These are phyloP conservation scores for Motacilla tschutschensis DNA, from an alignment of 2,113 vertebrate species.

Conservation along the genomic window DNA sequence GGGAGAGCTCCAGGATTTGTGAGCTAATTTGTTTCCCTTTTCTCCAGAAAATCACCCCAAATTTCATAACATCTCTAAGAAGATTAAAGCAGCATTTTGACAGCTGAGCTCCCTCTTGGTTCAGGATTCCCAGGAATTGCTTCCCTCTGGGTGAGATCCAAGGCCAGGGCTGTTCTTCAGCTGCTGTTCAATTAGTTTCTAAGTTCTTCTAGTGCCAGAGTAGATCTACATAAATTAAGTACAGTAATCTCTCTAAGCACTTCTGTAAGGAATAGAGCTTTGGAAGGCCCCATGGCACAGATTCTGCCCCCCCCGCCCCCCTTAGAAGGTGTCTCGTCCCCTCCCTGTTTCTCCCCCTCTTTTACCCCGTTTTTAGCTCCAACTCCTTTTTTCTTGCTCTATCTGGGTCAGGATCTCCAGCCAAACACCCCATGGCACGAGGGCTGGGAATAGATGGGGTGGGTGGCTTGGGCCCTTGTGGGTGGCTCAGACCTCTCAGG, in stretches of 20 bases:
- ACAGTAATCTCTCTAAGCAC: background rate
- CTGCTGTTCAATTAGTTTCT: constrained; percentile 15
- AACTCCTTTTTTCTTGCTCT: background rate
- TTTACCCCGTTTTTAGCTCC: background rate
- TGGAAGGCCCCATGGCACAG: background rate
- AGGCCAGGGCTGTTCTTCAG: background rate
- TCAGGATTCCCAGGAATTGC: background rate
- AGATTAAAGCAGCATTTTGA: background rate
- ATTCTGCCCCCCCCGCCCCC: background rate
- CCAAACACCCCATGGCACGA: background rate
- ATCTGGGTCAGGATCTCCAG: background rate
- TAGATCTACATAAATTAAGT: background rate
- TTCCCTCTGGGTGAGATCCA: background rate
- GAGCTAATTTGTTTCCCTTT: background rate
- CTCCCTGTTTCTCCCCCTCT: background rate
- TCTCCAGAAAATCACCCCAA: background rate
- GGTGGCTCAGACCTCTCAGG: background rate
- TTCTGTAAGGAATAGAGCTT: background rate
- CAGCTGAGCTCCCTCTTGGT: background rate
- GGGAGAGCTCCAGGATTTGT: background rate
- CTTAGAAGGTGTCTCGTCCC: background rate
- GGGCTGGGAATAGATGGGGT: background rate
- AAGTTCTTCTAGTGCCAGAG: background rate
- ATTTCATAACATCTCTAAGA: background rate
- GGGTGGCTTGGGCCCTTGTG: background rate